phyloP scores from a whole-genome alignment of 1,140 invertebrate species.

The Aphelinus certus region DNA sequence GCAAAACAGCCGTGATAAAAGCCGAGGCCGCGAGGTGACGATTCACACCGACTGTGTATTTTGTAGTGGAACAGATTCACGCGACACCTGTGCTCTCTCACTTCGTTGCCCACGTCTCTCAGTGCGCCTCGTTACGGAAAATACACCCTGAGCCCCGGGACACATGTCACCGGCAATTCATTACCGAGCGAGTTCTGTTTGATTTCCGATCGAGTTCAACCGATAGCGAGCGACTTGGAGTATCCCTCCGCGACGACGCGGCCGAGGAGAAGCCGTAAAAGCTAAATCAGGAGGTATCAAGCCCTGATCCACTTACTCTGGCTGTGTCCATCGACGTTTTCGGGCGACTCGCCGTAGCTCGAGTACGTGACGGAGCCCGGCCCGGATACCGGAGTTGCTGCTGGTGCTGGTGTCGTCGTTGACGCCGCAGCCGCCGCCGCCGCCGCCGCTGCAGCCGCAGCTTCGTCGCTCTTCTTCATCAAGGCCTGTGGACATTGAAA shows the following conservation, averaged over 20 bases:
- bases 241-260: not conserved
- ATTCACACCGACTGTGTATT: no score
- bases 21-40: no score
- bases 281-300: not conserved
- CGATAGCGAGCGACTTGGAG: not conserved
- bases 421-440: not conserved
- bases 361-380: slow-evolving; percentile 36
- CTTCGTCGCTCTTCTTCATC: slow-evolving; percentile 60
- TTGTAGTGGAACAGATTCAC: no score
- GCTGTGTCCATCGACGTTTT: slow-evolving; percentile 59
- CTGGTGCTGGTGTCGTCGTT: not conserved
- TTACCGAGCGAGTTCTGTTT: no score
- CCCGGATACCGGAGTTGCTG: not conserved
- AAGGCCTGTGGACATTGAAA: slow-evolving; percentile 49
- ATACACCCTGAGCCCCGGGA: no score
- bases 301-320: slow-evolving; percentile 52
- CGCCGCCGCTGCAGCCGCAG: slow-evolving; percentile 34
- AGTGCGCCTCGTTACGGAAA: no score
- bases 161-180: no score
- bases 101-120: no score
- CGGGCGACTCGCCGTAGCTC: slow-evolving; percentile 51
- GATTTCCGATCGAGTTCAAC: no score
- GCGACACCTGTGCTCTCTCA: no score
- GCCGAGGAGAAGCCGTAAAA: not conserved
- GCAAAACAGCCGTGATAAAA: slow-evolving; percentile 6